Evolutionary conservation across 2,888 invertebrate genomes (phyloP).

Genomic region (Ennomos erosarius): DNA sequence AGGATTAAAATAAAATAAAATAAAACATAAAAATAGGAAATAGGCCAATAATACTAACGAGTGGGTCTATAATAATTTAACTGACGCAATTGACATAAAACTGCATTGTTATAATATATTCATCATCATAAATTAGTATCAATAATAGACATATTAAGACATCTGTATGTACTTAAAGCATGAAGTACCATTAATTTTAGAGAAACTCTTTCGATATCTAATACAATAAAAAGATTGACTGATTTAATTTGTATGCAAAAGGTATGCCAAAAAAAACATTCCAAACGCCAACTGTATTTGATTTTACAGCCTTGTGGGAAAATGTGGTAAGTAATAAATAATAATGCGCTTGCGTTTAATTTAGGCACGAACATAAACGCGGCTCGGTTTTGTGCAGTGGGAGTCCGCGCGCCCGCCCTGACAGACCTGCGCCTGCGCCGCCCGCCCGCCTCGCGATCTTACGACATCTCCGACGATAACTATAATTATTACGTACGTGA

Average conservation of each 20-base stretch:
- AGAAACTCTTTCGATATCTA: conserved; percentile 3
- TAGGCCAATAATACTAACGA: too few species aligned
- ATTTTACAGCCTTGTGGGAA: conserved; percentile 67
- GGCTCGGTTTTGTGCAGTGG: conserved; percentile 52
- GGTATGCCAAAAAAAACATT: conserved; percentile 66
- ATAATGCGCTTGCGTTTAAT: conserved; percentile 67
- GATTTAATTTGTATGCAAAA: conserved; percentile 34
- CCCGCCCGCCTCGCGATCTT: conserved; percentile 31
- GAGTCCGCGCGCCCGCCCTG: conserved; percentile 48
- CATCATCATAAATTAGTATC: too few species aligned
- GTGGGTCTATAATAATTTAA: too few species aligned
- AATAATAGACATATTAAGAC: too few species aligned
- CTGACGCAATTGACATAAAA: too few species aligned
- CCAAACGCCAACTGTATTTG: conserved; percentile 54
- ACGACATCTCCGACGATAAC: not conserved
- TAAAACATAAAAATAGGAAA: too few species aligned
- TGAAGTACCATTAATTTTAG: not conserved
- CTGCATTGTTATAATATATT: too few species aligned
- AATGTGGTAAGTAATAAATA: conserved; percentile 76
- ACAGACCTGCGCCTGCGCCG: conserved; percentile 41
- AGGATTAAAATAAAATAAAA: too few species aligned
- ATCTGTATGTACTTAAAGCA: too few species aligned
- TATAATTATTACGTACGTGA: conserved; percentile 9
- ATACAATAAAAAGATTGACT: conserved; percentile 15
- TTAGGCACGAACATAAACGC: conserved; percentile 50